phyloP scores from a whole-genome alignment of 2,797 vertebrate species.

The Acridotheres tristis region DNA sequence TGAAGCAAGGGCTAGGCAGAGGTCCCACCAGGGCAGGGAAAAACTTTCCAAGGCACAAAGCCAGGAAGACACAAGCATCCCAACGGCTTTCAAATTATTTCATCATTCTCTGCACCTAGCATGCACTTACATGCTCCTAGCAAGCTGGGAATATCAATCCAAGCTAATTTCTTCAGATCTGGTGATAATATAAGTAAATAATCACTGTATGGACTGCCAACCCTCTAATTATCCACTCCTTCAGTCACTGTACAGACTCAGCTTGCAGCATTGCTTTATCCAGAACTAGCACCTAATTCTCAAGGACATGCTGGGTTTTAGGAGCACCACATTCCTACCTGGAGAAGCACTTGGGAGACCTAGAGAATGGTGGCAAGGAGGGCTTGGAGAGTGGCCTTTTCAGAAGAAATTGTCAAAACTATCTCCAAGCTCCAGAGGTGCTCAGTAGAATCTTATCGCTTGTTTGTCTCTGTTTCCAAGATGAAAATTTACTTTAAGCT shows the following conservation, averaged over 20 bases:
- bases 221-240: background rate
- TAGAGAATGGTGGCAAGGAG: background rate
- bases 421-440: background rate
- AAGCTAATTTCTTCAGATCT: background rate
- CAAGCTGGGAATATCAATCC: background rate
- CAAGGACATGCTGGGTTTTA: background rate
- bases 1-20: background rate
- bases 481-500: background rate
- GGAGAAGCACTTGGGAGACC: background rate
- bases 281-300: background rate
- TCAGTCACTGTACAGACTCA: background rate
- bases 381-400: background rate
- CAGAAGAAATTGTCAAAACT: background rate
- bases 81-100: background rate
- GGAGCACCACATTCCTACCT: background rate
- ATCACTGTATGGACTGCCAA: background rate
- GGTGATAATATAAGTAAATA: accelerated
- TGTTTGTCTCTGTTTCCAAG: background rate
- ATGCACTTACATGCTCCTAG: background rate
- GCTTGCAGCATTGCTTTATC: background rate
- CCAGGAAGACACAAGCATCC: background rate
- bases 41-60: background rate
- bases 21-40: background rate
- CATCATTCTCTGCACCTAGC: background rate
- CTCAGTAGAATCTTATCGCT: background rate